Conservation (phyloP, 2,113 vertebrate genomes). For the Pimephales promelas region DNA sequence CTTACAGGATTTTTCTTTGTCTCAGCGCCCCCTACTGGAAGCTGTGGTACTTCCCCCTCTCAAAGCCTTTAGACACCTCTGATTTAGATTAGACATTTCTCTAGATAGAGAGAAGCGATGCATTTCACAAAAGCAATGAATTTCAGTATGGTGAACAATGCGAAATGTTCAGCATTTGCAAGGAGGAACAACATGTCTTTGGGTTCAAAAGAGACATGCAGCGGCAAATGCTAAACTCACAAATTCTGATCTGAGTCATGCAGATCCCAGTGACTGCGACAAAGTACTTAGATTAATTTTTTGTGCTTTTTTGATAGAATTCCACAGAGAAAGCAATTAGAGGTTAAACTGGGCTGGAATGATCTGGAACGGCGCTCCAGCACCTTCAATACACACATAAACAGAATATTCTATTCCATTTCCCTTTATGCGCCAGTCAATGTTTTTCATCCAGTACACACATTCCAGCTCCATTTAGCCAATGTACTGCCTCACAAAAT, state of each 20-base stretch:
- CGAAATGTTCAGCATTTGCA: not conserved
- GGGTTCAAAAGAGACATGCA: slow-evolving; percentile 63
- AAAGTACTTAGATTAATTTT: not conserved
- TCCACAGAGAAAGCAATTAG: not conserved
- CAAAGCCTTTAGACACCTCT: slow-evolving; percentile 11
- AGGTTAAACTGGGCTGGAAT: not conserved
- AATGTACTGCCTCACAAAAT: not conserved
- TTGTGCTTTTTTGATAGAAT: not conserved
- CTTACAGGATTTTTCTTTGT: slow-evolving; percentile 69
- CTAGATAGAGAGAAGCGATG: too few relatives aligned
- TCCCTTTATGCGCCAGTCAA: not conserved
- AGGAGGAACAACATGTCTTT: not conserved
- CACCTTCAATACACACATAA: not conserved
- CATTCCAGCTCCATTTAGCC: not conserved
- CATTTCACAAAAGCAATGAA: not conserved
- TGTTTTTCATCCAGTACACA: not conserved
- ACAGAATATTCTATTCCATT: not conserved
- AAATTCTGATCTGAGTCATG: slow-evolving; percentile 27
- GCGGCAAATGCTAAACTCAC: not conserved
- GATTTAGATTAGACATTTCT: slow-evolving; percentile 10
- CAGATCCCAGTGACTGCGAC: not conserved
- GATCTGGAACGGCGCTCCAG: not conserved
- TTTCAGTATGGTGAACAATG: not conserved
- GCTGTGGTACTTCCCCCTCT: slow-evolving; percentile 54
- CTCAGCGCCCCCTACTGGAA: slow-evolving; percentile 85